Base-by-base conservation (phyloP, 1,140 invertebrate genomes). In the Drosophila littoralis region DNA sequence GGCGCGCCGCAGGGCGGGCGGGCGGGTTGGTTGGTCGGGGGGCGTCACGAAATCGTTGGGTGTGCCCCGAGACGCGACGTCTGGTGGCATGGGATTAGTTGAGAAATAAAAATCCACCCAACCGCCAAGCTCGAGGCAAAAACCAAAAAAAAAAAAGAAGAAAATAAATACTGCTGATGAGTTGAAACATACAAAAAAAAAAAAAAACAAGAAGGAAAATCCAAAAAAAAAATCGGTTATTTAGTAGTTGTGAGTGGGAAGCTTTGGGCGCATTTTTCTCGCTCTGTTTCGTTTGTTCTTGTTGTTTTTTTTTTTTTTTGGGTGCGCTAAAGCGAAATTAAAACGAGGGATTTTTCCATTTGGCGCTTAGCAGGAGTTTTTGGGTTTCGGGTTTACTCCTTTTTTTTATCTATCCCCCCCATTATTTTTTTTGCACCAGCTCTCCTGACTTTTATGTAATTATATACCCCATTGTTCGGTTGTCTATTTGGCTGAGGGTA, bases 311-410 rank as follows among this genome's bases (percentile, higher is more conserved):
- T 7, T 45, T 6, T 7, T 51, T 54, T 51, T 51, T 69, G 36
- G 61, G 32, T 59, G 55, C 12, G 54, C 43, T 63, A 58, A 38
- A 68, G 58, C 69, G 58, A 75, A 75, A 75, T 75, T 75, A 75
- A 75, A 75, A 69, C 66, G 67, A 75, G 54, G 67, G 67, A 75
- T 70, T 75, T 71, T 75, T 75, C 51, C 58, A 75, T 70, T 75
- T 74, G 46, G 63, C 60, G 65, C 57, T 68, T 61, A 67, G 54
- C 28, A 58, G 54, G 2, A 22, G 22, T 22, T 22, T 48, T 48
- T 55, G 6, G 5, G 6, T 42, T 38, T 28, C 6, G 15, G 6
- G 28, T 28, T 65, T 13, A 40, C 38, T 45, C 40, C 40, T 58
- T 58, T 48, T 12, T 28, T 28, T 28, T 28, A n/a, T n/a, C n/a